Evolutionary conservation across 2,113 vertebrate genomes (phyloP), one percentile per base, ranked within the genome.

Genomic region (Cygnus buccinator): DNA sequence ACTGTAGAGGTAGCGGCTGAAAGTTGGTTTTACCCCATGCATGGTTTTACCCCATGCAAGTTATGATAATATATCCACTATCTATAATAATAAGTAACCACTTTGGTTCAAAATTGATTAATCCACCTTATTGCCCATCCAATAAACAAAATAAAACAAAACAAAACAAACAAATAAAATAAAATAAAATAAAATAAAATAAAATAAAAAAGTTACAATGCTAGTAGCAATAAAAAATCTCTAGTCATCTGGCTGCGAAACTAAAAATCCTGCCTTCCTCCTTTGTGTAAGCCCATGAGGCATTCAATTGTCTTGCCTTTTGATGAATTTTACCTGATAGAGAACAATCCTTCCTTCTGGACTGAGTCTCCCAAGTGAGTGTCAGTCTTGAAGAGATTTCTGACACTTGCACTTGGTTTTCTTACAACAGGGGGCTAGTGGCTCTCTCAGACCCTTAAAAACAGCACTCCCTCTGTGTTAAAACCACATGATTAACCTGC

Each of bases 181-280:
- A 3, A 63, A 72, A 3, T 39, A 5, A 29, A 26, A 3, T 2
- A 3, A 63, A 73, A 3, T 39, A 5, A 29, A 26, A 3, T 2
- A 43, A 61, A 16, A 39, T 11, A 54, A 33, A 54, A 31, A 13
- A 4, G 19, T 17, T 7, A 43, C n/a, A 80, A 70, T 74, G 3
- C 4, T 52, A 37, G 16, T 14, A n/a, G 3, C 2, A 37, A 41
- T 21, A 57, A 70, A 89, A 84, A 28, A 28, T 26, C 19, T 73
- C 21, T 33, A 54, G 28, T 5, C 21, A 43, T 18, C 6, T 73
- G 83, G 12, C 15, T 75, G 23, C 6, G 26, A 66, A 54, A 77
- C 7, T 1, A 1, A 78, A 82, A 62, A 13, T 14, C 20, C 20
- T 33, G 3, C 26, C 43, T 81, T 77, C n/a, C 41, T 66, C 35